Evolutionary conservation across 1,140 invertebrate genomes (phyloP).

Genomic region (Uloborus diversus): DNA sequence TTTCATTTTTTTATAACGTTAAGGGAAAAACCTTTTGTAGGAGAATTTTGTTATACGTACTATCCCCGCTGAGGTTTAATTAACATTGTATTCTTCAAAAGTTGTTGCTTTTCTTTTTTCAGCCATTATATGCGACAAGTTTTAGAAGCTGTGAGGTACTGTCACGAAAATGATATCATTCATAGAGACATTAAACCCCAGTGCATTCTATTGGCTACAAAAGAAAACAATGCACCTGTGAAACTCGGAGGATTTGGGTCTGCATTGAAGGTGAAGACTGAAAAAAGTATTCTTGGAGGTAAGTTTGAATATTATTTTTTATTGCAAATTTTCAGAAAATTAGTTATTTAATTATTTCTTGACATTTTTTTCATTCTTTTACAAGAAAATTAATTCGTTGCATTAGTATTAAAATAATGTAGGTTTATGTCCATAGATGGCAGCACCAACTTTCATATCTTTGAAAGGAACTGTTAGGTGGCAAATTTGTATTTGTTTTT

Average conservation of each 20-base stretch:
- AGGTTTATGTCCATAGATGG: not conserved
- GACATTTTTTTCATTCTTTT: not conserved
- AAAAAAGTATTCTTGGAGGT: conserved; percentile 3
- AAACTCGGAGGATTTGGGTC: conserved; percentile 96
- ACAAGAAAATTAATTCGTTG: not conserved
- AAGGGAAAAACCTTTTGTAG: too few species aligned
- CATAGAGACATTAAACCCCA: conserved; percentile 97
- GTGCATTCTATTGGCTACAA: conserved; percentile 90
- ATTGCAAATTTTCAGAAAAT: too few species aligned
- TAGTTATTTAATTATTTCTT: not conserved
- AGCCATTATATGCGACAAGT: conserved; percentile 99
- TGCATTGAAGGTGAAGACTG: conserved; percentile 79
- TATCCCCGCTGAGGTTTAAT: too few species aligned
- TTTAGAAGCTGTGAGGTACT: conserved; percentile 91
- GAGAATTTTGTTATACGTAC: too few species aligned
- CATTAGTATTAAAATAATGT: not conserved
- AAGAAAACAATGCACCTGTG: conserved; percentile 98
- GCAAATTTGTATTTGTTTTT: too few species aligned
- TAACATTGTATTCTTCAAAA: not conserved
- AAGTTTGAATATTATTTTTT: not conserved
- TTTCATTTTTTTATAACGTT: too few species aligned
- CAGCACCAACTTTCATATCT: not conserved
- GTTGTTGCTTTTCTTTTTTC: conserved; percentile 64
- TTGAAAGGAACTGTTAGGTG: too few species aligned
- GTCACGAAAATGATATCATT: conserved; percentile 96